A percentile compares a stretch with the other conserved stretches of the same genome.
These are phyloP conservation scores for Micoletzkya japonica DNA, from an alignment of 2,888 invertebrate species.

Conservation along the genomic window DNA sequence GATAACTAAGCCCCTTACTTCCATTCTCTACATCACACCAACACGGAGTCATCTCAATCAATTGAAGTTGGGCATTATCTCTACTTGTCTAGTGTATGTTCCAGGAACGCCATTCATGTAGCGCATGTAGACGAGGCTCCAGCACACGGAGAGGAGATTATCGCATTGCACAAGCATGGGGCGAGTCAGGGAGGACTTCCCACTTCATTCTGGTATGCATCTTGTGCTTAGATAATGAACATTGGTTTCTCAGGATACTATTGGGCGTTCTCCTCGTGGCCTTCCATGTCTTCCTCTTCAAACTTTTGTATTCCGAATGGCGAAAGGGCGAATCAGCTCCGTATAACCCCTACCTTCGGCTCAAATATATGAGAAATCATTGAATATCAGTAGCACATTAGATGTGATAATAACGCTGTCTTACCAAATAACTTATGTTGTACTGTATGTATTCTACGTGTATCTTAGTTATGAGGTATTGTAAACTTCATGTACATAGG, in stretches of 20 bases:
- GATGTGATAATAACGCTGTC: neutral
- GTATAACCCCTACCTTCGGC: conserved; percentile 46
- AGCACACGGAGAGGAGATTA: conserved; percentile 85
- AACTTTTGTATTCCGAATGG: conserved; percentile 75
- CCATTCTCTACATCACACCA: conserved; percentile 86
- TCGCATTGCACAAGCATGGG: conserved; percentile 87
- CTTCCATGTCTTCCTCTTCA: conserved; percentile 89
- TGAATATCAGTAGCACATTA: neutral
- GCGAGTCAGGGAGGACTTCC: conserved; percentile 88
- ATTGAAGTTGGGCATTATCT: conserved; percentile 69
- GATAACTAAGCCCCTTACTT: conserved; percentile 77
- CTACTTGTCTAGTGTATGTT: neutral
- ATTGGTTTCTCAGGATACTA: conserved; percentile 73
- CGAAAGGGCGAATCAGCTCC: conserved; percentile 51
- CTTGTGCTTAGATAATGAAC: too few relatives aligned
- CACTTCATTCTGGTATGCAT: conserved; percentile 80
- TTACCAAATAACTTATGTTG: neutral
- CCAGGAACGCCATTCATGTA: conserved; percentile 45
- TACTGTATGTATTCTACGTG: neutral
- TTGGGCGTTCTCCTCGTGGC: conserved; percentile 83
- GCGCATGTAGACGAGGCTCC: conserved; percentile 72
- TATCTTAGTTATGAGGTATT: neutral
- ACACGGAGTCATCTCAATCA: conserved; percentile 88
- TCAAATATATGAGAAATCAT: conserved; percentile 32
- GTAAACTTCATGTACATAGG: neutral